phyloP scores from a whole-genome alignment of 2,797 vertebrate species.

The Xiphophorus birchmanni region DNA sequence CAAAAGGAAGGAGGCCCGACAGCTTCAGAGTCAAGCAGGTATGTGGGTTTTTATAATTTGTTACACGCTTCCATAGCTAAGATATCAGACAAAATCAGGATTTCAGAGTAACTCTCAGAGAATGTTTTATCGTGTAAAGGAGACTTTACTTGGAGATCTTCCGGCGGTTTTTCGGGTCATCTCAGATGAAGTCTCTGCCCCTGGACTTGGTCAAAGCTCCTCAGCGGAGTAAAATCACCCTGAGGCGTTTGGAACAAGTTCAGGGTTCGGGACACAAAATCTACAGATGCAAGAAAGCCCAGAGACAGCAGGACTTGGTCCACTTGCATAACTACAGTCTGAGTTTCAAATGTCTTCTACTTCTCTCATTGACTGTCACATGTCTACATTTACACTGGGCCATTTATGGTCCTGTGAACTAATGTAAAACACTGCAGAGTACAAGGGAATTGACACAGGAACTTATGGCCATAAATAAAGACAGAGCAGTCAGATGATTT shows the following conservation, averaged over 20 bases:
- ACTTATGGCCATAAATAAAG: not conserved
- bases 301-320: not conserved
- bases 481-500: not conserved
- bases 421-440: not conserved
- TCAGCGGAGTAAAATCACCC: slow-evolving; percentile 76
- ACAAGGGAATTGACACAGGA: not conserved
- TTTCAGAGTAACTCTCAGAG: not conserved
- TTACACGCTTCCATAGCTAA: not conserved
- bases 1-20: slow-evolving; percentile 31
- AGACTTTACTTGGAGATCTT: not conserved
- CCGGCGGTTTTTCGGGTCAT: not conserved
- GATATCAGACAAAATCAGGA: not conserved
- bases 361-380: slow-evolving; percentile 12
- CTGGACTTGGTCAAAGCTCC: slow-evolving; percentile 89
- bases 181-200: slow-evolving; percentile 60
- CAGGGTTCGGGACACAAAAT: slow-evolving; percentile 73
- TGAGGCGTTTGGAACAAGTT: slow-evolving; percentile 89
- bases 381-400: slow-evolving; percentile 11
- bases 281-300: slow-evolving; percentile 8
- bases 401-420: not conserved
- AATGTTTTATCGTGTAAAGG: not conserved
- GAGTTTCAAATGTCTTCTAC: not conserved
- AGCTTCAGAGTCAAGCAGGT: slow-evolving; percentile 58
- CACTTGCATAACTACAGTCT: not conserved
- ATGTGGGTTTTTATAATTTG: slow-evolving; percentile 36